Percentiles rank a stretch among this genome's conserved stretches.
Evolutionary conservation across 2,113 vertebrate species (phyloP).

Genomic region (Mionectes macconnelli): DNA sequence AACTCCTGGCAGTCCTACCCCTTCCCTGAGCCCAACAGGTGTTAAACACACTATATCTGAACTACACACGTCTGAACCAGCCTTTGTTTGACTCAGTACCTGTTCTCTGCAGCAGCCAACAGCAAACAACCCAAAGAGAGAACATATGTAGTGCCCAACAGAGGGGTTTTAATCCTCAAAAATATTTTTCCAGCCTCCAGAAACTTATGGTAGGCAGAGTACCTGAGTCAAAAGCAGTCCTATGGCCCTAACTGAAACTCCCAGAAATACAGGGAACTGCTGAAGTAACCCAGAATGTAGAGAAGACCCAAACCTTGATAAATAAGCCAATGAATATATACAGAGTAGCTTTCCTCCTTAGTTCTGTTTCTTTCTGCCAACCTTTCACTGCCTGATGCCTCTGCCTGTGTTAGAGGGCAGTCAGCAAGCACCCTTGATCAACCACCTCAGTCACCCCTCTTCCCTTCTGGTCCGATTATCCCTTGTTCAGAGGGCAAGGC

Average conservation of each 20-base stretch:
- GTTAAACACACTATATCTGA: neutral
- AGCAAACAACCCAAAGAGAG: neutral
- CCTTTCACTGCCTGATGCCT: neutral
- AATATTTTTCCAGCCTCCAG: neutral
- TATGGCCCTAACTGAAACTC: neutral
- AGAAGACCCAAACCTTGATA: neutral
- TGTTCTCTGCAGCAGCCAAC: neutral
- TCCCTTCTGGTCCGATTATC: neutral
- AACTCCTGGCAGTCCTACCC: neutral
- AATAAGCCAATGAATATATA: neutral
- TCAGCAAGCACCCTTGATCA: neutral
- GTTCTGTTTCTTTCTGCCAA: neutral
- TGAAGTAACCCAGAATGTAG: neutral
- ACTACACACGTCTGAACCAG: neutral
- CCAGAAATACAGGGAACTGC: neutral
- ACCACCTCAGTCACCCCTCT: neutral
- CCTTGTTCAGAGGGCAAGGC: neutral
- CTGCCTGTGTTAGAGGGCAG: neutral
- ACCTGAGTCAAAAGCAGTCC: accelerated
- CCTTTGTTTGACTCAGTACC: neutral
- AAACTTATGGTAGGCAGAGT: neutral
- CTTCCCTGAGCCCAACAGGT: neutral
- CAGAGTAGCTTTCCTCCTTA: neutral
- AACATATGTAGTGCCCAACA: neutral
- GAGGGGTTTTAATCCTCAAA: neutral